Evolutionary conservation across 2,113 vertebrate genomes (phyloP), one percentile per base, ranked within the genome.

Genomic region (Coptodon rendalli): DNA sequence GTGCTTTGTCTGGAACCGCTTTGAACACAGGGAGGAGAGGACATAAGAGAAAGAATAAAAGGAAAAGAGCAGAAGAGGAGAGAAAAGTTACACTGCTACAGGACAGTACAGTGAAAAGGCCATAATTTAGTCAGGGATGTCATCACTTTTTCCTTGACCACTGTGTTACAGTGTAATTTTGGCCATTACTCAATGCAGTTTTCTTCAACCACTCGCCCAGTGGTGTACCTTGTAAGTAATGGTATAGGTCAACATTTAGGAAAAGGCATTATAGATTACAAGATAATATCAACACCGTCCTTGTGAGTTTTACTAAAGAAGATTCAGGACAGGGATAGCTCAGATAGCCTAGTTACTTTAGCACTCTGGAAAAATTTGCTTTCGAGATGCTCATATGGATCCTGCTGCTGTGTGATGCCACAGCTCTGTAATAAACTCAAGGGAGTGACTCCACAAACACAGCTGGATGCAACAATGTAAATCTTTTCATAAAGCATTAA

Each of bases 21-120:
- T 80, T 89, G 81, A 90, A 78, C 56, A 66, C 3, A 43, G 78
- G 81, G 87, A 66, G 87, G 83, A 85, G 83, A 29, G 68, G n/a
- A 81, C 27, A 56, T 14, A 61, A 59, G 68, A 48, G 31, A 84
- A 73, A 27, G 48, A 22, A 78, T 83, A 13, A 73, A 52, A 61
- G 22, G 48, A 19, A 19, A 50, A n/a, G 68, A 48, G 40, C 0
- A 73, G 68, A 36, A 59, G 54, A 81, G 17, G 71, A 80, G 79
- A 80, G 38, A 82, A 22, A 85, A 17, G 17, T 78, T 50, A 85
- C 29, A 71, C 34, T 76, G n/a, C 80, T 83, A 80, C 22, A 3
- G 24, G 5, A 13, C 27, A 29, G 40, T 6, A 36, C 59, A 66
- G 3, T 9, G 85, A 85, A 43, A 86, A 53, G 13, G 19, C 87